These are phyloP conservation scores for Melinaea marsaeus DNA, from an alignment of 2,888 invertebrate genomes.

Conservation along the genomic window DNA sequence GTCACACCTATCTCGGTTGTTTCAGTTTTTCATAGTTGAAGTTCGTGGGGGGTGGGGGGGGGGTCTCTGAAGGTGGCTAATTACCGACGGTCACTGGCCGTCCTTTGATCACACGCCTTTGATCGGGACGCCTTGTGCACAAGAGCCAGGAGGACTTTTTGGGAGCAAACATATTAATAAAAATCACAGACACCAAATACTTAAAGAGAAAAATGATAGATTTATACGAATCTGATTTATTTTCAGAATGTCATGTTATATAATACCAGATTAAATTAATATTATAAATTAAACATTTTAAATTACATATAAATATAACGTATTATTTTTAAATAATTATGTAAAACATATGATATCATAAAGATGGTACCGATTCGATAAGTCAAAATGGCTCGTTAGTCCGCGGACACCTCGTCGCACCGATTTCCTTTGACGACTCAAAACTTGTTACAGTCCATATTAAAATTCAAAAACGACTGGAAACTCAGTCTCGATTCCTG, in stretches of 20 bases:
- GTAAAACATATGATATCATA: background rate
- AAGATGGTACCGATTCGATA: background rate
- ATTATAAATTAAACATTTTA: no score
- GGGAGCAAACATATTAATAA: background rate
- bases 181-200: background rate
- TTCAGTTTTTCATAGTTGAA: slow-evolving; percentile 6
- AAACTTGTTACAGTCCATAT: slow-evolving; percentile 76
- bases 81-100: slow-evolving; percentile 57
- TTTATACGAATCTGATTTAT: no score
- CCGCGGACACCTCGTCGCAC: slow-evolving; percentile 42
- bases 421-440: slow-evolving; percentile 73
- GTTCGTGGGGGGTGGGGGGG: background rate
- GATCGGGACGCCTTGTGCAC: slow-evolving; percentile 45
- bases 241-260: no score
- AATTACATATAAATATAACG: no score
- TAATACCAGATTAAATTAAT: no score
- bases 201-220: no score
- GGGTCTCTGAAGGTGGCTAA: slow-evolving; percentile 42
- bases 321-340: background rate
- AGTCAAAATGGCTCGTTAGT: slow-evolving; percentile 46
- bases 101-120: slow-evolving; percentile 67
- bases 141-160: slow-evolving; percentile 35
- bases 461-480: slow-evolving; percentile 77
- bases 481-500: slow-evolving; percentile 71
- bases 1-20: slow-evolving; percentile 2